Conservation (phyloP, 2,797 vertebrate species). For the Limosa lapponica region DNA sequence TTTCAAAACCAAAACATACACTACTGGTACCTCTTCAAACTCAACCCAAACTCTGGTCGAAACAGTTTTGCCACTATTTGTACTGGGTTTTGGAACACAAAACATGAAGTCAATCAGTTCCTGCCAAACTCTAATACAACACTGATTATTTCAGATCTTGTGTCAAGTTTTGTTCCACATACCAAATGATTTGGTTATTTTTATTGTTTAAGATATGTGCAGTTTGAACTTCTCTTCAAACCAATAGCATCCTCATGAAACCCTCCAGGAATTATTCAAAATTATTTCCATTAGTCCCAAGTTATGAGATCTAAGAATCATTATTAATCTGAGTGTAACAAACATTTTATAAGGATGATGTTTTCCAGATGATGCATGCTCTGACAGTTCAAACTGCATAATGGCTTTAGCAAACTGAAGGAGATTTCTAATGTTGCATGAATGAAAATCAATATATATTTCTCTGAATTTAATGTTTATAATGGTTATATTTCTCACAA, state of each 20-base stretch:
- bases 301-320: neutral
- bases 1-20: neutral
- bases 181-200: neutral
- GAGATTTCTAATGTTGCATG: neutral
- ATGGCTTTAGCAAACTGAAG: neutral
- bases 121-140: neutral
- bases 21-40: neutral
- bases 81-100: neutral
- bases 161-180: neutral
- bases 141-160: neutral
- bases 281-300: neutral
- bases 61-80: neutral
- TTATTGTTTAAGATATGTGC: neutral
- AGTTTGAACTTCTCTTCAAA: neutral
- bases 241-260: neutral
- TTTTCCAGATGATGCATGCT: neutral
- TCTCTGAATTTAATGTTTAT: neutral
- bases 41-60: neutral
- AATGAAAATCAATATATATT: slow-evolving; percentile 35
- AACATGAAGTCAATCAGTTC: neutral
- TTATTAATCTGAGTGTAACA: neutral
- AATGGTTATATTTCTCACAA: neutral
- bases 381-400: neutral
- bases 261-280: neutral
- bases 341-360: neutral